A percentile compares a stretch with the other conserved stretches of the same genome.
Evolutionary conservation across 2,113 vertebrate species (phyloP).

Genomic region (Apistogramma diplotaenia): DNA sequence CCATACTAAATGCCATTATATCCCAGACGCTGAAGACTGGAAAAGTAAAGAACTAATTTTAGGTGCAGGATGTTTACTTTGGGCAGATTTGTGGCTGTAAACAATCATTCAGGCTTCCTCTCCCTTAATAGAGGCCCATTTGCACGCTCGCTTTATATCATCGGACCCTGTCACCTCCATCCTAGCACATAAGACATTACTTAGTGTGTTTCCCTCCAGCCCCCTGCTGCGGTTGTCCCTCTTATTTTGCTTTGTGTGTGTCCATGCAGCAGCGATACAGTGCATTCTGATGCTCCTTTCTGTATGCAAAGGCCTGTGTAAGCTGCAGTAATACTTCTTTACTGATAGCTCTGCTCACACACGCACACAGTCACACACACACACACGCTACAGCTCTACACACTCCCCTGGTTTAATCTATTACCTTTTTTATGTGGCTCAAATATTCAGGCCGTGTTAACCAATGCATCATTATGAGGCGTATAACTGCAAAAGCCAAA

Average conservation of each 20-base stretch:
- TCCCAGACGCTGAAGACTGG: background rate
- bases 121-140: constrained; percentile 48
- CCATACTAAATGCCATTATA: background rate
- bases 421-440: constrained; percentile 70
- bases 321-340: constrained; percentile 57
- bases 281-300: constrained; percentile 33
- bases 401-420: constrained; percentile 63
- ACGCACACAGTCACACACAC: background rate
- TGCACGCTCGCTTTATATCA: constrained; percentile 43
- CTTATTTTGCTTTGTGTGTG: constrained; percentile 43
- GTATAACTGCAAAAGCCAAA: constrained; percentile 63
- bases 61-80: constrained; percentile 47
- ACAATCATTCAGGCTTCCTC: constrained; percentile 45
- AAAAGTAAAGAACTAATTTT: constrained; percentile 47
- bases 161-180: constrained; percentile 53
- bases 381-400: constrained; percentile 15
- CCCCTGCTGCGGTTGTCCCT: constrained; percentile 41
- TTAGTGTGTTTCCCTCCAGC: constrained; percentile 38
- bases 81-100: constrained; percentile 40
- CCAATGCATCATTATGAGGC: constrained; percentile 71
- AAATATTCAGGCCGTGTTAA: constrained; percentile 69
- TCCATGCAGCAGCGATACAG: constrained; percentile 25
- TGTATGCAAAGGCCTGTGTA: constrained; percentile 53
- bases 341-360: constrained; percentile 40
- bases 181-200: constrained; percentile 48